Base-by-base conservation (phyloP, 2,797 vertebrate species). In the Chloroceryle inda region DNA sequence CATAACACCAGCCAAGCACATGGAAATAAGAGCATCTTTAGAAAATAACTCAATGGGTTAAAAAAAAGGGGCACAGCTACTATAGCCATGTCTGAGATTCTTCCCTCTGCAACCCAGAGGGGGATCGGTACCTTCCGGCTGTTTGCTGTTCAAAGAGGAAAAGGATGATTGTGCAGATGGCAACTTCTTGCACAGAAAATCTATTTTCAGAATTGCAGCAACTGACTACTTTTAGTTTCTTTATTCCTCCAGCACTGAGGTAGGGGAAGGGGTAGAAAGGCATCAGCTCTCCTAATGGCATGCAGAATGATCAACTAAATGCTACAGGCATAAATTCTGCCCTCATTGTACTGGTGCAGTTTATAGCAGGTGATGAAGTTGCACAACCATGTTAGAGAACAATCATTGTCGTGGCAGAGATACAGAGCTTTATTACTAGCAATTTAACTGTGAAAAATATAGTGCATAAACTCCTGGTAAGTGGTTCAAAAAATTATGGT, bases 1-100 rank as follows among this genome's bases (percentile, higher is more conserved):
- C 95, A 84, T 94, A 94, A 94, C 94, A 76, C 38, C 91, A 96
- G 92, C 91, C 89, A 96, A 96, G 91, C 76, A 71, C 76, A 86
- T 0, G 49, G 87, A 94, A 96, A 96, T 72, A 94, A 84, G 31
- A 96, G 79, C 95, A 96, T 95, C 94, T 96, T 92, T 78, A 86
- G 79, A 95, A 96, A 96, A 94, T 86, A 78, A 74, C 85, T 92
- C 84, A 92, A 92, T 26, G 77, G 44, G 69, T 96, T 92, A 92
- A 96, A 96, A 93, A 92, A 0, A 75, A 27, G 68, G 82, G 69
- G 50, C 59, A 79, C 74, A 82, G 71, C 80, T 61, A 81, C 89
- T 58, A 82, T 75, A 88, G 66, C 47, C 31, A 50, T n/a, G 40
- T 53, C 66, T 88, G 69, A 89, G 75, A 87, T 75, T 94, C 59